Percentiles rank a stretch among this genome's conserved stretches.
Conservation (phyloP, 2,113 vertebrate species). For the Semicossyphus pulcher region DNA sequence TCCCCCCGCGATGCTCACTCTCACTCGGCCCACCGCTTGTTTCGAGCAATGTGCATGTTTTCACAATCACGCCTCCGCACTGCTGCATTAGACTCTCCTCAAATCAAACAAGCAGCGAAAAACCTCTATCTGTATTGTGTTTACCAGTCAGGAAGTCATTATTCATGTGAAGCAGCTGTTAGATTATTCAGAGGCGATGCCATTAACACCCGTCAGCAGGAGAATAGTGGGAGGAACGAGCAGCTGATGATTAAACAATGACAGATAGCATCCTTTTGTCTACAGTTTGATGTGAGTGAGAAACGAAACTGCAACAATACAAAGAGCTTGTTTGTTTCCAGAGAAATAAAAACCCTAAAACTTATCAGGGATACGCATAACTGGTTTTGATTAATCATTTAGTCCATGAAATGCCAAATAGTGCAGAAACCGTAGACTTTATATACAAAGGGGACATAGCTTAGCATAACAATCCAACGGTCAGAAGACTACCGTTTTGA, state of each 20-base stretch:
- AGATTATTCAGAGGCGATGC: constrained; percentile 15
- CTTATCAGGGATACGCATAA: background rate
- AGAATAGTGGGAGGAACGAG: constrained; percentile 26
- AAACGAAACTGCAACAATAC: constrained; percentile 11
- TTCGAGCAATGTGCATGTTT: constrained; percentile 37
- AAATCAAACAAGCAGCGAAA: constrained; percentile 6
- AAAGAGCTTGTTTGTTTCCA: constrained; percentile 21
- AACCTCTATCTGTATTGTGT: constrained; percentile 20
- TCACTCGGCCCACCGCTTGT: constrained; percentile 38
- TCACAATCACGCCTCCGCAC: constrained; percentile 61
- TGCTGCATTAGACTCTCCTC: constrained; percentile 29
- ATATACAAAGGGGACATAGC: no score
- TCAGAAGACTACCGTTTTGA: no score
- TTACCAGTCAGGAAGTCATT: constrained; percentile 41
- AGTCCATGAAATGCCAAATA: no score
- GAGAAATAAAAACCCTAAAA: background rate
- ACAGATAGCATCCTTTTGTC: constrained; percentile 9
- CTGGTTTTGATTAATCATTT: no score
- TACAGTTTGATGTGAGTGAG: background rate
- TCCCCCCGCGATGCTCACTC: constrained; percentile 18
- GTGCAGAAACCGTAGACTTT: no score
- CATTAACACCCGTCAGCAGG: constrained; percentile 3
- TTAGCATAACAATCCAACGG: no score
- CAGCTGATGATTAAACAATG: constrained; percentile 30
- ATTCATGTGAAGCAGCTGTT: constrained; percentile 43